These are phyloP conservation scores for Bombus impatiens DNA, from an alignment of 1,140 invertebrate species.

Conservation along the genomic window DNA sequence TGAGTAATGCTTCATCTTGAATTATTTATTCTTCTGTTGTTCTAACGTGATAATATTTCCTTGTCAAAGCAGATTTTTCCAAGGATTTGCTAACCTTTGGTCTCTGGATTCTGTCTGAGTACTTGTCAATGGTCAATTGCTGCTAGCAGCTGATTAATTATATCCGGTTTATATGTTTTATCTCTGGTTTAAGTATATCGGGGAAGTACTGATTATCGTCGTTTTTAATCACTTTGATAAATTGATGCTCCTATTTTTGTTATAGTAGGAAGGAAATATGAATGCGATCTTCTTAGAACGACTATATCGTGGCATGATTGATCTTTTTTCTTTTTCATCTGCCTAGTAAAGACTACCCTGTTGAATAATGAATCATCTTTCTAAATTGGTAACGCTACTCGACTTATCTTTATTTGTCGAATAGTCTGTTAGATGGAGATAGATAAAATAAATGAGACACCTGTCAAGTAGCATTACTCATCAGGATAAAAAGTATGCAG, in stretches of 20 bases:
- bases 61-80: too few relatives aligned
- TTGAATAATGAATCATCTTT: neutral
- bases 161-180: neutral
- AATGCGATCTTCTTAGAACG: neutral
- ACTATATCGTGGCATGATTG: neutral
- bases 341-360: neutral
- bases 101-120: too few relatives aligned
- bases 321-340: neutral
- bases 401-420: neutral
- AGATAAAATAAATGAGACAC: neutral
- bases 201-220: too few relatives aligned
- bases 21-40: too few relatives aligned
- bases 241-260: neutral
- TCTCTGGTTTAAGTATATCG: neutral
- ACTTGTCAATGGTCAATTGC: neutral
- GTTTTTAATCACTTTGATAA: neutral
- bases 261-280: neutral
- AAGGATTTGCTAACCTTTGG: too few relatives aligned
- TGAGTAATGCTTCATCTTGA: too few relatives aligned
- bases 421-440: neutral
- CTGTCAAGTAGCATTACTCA: neutral
- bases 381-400: neutral
- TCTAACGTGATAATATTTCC: too few relatives aligned
- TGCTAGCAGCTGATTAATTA: neutral
- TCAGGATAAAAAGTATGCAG: neutral